Percentiles rank a stretch among this genome's conserved stretches.
These are phyloP conservation scores for Drosophila mimetica DNA, from an alignment of 2,888 invertebrate genomes.

Conservation along the genomic window DNA sequence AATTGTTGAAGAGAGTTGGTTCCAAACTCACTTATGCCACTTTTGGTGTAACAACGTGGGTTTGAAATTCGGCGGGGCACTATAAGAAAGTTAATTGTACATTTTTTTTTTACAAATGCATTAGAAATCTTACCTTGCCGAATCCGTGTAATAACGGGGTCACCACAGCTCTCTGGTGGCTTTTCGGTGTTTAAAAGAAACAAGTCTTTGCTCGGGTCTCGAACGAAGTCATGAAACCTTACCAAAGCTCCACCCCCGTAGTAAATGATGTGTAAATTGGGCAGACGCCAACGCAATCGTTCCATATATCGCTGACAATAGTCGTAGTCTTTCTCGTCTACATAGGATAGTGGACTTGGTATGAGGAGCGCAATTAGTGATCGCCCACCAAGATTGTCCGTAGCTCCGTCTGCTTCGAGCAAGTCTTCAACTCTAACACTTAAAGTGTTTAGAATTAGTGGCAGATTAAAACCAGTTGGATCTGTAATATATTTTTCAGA, in stretches of 20 bases:
- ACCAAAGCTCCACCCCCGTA: slow-evolving; percentile 87
- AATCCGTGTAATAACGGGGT: slow-evolving; percentile 86
- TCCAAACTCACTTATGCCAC: slow-evolving; percentile 84
- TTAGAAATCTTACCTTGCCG: slow-evolving; percentile 85
- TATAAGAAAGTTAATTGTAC: slow-evolving; percentile 54
- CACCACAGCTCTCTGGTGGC: slow-evolving; percentile 70
- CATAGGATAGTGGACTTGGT: slow-evolving; percentile 85
- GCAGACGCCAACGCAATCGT: slow-evolving; percentile 86
- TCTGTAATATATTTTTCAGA: slow-evolving; percentile 83
- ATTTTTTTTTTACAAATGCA: background rate
- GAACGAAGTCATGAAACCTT: slow-evolving; percentile 87
- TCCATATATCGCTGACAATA: slow-evolving; percentile 85
- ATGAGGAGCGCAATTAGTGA: slow-evolving; percentile 88
- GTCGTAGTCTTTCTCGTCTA: slow-evolving; percentile 86
- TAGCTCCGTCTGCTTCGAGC: slow-evolving; percentile 85
- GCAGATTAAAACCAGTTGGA: slow-evolving; percentile 87
- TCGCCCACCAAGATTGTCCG: slow-evolving; percentile 87
- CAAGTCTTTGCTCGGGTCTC: slow-evolving; percentile 86
- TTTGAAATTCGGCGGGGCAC: slow-evolving; percentile 87
- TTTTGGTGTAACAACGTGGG: slow-evolving; percentile 86
- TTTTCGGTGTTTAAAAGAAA: slow-evolving; percentile 80
- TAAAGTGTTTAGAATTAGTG: slow-evolving; percentile 86
- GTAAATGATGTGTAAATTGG: slow-evolving; percentile 88
- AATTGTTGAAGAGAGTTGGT: slow-evolving; percentile 86
- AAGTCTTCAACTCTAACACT: slow-evolving; percentile 85